Percentiles rank a stretch among this genome's conserved stretches.
Conservation (phyloP, 2,797 vertebrate species). For the Rhabdophis nuchalis region DNA sequence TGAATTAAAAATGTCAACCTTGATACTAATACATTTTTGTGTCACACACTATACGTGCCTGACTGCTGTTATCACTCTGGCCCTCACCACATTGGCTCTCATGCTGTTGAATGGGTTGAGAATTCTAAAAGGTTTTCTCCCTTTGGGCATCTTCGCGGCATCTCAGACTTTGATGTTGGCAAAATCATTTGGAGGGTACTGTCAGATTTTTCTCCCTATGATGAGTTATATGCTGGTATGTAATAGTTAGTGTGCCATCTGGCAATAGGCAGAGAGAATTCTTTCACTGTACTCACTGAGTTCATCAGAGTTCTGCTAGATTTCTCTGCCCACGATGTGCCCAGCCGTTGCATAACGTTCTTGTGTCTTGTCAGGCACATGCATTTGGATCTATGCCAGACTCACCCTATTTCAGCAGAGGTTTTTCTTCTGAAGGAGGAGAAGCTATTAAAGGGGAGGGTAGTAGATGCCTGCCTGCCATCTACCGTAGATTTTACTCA, state of each 20-base stretch:
- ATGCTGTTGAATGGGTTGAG: neutral
- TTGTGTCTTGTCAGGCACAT: slow-evolving; percentile 15
- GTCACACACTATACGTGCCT: neutral
- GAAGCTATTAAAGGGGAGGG: slow-evolving; percentile 45
- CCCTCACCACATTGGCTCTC: neutral
- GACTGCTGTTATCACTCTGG: neutral
- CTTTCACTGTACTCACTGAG: neutral
- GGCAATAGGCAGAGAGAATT: slow-evolving; percentile 5
- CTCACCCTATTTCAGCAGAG: slow-evolving; percentile 33
- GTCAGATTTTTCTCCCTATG: slow-evolving; percentile 8
- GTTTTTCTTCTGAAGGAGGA: slow-evolving; percentile 44
- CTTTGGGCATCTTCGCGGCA: neutral
- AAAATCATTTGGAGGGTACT: neutral
- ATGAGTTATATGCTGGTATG: neutral
- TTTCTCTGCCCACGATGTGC: slow-evolving; percentile 42
- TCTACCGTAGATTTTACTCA: slow-evolving; percentile 27
- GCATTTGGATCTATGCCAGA: slow-evolving; percentile 31
- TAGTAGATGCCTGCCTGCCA: slow-evolving; percentile 32
- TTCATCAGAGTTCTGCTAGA: slow-evolving; percentile 41
- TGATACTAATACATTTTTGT: neutral
- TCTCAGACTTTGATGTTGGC: neutral
- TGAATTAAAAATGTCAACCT: neutral
- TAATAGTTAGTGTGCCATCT: neutral
- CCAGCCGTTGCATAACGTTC: slow-evolving; percentile 44
- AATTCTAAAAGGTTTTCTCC: neutral